Evolutionary conservation across 2,113 vertebrate genomes (phyloP).

Genomic region (human): DNA sequence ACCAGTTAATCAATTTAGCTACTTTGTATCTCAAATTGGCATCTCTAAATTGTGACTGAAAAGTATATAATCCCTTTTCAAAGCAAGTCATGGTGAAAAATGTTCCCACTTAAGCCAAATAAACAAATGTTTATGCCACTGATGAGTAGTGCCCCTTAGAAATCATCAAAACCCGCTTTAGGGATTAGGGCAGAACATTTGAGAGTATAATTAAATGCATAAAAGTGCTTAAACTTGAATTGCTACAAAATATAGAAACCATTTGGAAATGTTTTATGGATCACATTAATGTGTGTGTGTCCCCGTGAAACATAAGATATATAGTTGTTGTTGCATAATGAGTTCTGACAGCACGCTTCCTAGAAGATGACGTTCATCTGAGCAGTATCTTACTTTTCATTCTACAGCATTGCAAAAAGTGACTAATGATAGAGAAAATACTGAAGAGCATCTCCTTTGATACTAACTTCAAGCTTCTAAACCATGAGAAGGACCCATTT

Average conservation of each 20-base stretch:
- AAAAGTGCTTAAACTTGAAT: conserved; percentile 18
- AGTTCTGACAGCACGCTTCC: neutral
- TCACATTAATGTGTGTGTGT: neutral
- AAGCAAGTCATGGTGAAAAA: neutral
- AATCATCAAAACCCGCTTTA: conserved; percentile 34
- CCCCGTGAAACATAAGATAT: neutral
- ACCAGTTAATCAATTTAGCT: neutral
- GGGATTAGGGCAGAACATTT: neutral
- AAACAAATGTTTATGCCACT: neutral
- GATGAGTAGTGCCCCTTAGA: neutral
- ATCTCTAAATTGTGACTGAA: neutral
- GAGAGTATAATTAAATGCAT: conserved; percentile 5
- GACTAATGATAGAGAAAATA: neutral
- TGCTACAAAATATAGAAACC: neutral
- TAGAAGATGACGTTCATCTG: neutral
- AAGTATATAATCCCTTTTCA: neutral
- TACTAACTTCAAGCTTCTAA: neutral
- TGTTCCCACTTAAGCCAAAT: neutral
- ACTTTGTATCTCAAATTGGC: neutral
- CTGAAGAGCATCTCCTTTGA: neutral
- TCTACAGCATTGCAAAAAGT: neutral
- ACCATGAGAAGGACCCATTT: neutral
- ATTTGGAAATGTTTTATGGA: neutral
- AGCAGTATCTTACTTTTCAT: neutral
- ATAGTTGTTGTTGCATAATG: neutral